A percentile compares a stretch with the other conserved stretches of the same genome.
phyloP scores from a whole-genome alignment of 2,113 vertebrate species.

The Scomber scombrus region DNA sequence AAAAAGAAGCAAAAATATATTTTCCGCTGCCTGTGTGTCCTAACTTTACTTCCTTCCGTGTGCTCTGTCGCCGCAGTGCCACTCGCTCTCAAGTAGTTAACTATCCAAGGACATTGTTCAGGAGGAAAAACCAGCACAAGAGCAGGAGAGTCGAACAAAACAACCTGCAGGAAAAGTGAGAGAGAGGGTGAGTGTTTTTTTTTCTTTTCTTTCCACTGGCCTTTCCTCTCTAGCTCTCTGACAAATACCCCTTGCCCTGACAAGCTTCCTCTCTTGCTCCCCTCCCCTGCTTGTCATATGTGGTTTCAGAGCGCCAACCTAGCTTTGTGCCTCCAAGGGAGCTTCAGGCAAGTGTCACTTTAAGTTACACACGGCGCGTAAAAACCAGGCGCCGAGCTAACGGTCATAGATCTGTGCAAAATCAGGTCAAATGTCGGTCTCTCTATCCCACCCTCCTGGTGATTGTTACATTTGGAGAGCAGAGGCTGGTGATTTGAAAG shows the following conservation, averaged over 20 bases:
- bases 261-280: conserved; percentile 48
- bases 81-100: conserved; percentile 52
- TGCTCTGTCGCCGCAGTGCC: not conserved
- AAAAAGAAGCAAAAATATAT: conserved; percentile 19
- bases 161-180: conserved; percentile 21
- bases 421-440: conserved; percentile 91
- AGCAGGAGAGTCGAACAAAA: conserved; percentile 37
- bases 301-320: conserved; percentile 92
- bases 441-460: conserved; percentile 70
- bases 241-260: conserved; percentile 62
- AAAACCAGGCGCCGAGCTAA: conserved; percentile 91
- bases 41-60: not conserved
- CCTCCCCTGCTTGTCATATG: conserved; percentile 89
- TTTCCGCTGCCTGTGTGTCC: conserved; percentile 7
- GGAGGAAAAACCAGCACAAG: conserved; percentile 44
- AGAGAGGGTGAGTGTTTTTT: not conserved
- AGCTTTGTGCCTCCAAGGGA: conserved; percentile 91
- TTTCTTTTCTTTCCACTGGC: not conserved
- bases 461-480: conserved; percentile 76
- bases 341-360: conserved; percentile 97
- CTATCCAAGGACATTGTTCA: conserved; percentile 55
- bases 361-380: conserved; percentile 91
- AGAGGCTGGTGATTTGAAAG: conserved; percentile 73
- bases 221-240: conserved; percentile 36
- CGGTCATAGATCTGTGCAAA: conserved; percentile 96